A percentile compares a stretch with the other conserved stretches of the same genome.
Evolutionary conservation across 2,797 vertebrate species (phyloP).

Genomic region (Sciaenops ocellatus): DNA sequence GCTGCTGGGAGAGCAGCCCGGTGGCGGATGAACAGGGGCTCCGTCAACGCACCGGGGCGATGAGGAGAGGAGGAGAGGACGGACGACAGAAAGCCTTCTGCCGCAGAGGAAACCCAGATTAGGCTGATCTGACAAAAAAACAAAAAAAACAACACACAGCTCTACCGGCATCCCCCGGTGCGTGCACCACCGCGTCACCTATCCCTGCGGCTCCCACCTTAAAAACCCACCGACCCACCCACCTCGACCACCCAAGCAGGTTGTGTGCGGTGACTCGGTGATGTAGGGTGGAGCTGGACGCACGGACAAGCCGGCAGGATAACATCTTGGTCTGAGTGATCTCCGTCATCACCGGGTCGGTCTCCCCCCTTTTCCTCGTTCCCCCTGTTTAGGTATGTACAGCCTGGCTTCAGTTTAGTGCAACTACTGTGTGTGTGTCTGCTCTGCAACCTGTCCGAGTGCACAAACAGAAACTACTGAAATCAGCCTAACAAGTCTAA

Average conservation of each 20-base stretch:
- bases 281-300: conserved; percentile 67
- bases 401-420: neutral
- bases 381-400: conserved; percentile 55
- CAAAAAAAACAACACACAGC: neutral
- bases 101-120: conserved; percentile 63
- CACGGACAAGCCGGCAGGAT: conserved; percentile 29
- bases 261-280: conserved; percentile 40
- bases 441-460: conserved; percentile 61
- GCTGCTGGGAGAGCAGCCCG: conserved; percentile 47
- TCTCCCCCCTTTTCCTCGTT: conserved; percentile 1
- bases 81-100: conserved; percentile 48
- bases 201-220: conserved; percentile 34
- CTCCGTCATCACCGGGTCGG: conserved; percentile 51
- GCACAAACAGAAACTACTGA: conserved; percentile 11
- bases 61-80: conserved; percentile 37
- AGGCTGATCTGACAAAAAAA: conserved; percentile 26
- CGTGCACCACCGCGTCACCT: conserved; percentile 37
- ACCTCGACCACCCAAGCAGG: conserved; percentile 47
- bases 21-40: conserved; percentile 39
- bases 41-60: conserved; percentile 41
- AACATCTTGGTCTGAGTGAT: conserved; percentile 34
- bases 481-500: conserved; percentile 25
- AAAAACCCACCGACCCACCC: conserved; percentile 6
- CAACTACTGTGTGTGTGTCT: conserved; percentile 2
- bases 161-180: conserved; percentile 46